Conservation (phyloP, 2,888 invertebrate species). For the Marasmarcha lunaedactyla region DNA sequence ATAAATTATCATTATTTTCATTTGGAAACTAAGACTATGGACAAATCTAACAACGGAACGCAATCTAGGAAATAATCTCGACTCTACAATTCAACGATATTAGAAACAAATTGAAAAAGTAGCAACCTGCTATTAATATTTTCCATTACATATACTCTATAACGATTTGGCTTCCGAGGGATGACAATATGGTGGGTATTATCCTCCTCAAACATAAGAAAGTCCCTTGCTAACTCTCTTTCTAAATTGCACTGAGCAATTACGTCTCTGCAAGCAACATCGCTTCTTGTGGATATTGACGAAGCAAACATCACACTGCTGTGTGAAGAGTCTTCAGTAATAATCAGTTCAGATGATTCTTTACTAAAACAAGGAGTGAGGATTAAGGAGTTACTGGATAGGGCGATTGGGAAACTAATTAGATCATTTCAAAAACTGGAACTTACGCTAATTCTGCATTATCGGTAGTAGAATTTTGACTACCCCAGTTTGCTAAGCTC, state of each 20-base stretch:
- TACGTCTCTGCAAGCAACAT: conserved; percentile 29
- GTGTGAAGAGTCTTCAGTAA: too few species aligned
- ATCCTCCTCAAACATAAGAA: conserved; percentile 50
- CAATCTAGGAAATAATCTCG: conserved; percentile 4
- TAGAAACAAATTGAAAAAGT: too few species aligned
- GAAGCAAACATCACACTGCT: not conserved
- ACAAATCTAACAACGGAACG: conserved; percentile 4
- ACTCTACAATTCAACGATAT: too few species aligned
- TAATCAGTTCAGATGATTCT: too few species aligned
- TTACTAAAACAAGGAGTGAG: too few species aligned
- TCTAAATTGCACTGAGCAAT: conserved; percentile 48
- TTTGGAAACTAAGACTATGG: not conserved
- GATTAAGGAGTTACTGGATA: too few species aligned
- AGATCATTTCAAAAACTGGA: too few species aligned
- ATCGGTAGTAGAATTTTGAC: too few species aligned
- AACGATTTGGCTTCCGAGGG: conserved; percentile 27
- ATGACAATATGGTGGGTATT: conserved; percentile 26
- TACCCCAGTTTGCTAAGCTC: too few species aligned
- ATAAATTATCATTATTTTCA: too few species aligned
- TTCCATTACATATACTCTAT: conserved; percentile 45
- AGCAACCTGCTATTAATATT: conserved; percentile 52
- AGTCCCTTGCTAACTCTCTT: conserved; percentile 35
- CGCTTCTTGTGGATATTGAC: not conserved
- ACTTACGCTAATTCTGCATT: too few species aligned
- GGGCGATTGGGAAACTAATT: too few species aligned